Evolutionary conservation across 2,888 invertebrate species (phyloP).

Genomic region (Drosophila fulvimacula): DNA sequence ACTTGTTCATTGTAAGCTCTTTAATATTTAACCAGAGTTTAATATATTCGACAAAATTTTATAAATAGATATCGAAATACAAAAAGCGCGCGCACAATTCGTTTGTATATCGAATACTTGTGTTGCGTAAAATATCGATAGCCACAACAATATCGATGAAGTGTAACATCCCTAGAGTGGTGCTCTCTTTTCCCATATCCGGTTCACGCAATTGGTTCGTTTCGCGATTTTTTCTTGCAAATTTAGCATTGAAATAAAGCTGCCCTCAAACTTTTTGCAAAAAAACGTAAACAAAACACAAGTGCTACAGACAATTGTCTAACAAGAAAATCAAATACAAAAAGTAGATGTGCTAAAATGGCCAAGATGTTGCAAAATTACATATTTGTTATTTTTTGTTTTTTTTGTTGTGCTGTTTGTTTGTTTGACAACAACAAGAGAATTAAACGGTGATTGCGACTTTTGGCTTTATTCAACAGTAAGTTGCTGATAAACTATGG

Average conservation of each 20-base stretch:
- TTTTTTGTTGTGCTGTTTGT: constrained; percentile 37
- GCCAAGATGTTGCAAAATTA: constrained; percentile 56
- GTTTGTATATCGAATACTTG: neutral
- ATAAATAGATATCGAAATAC: neutral
- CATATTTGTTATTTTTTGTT: constrained; percentile 40
- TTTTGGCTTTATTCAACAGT: constrained; percentile 36
- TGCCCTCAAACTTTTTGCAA: constrained; percentile 43
- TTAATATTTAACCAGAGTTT: neutral
- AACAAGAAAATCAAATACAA: neutral
- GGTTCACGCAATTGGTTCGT: constrained; percentile 82
- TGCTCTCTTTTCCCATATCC: constrained; percentile 83
- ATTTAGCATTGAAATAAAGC: constrained; percentile 46
- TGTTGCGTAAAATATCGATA: constrained; percentile 21
- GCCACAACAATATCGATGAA: constrained; percentile 26
- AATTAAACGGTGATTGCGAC: constrained; percentile 14
- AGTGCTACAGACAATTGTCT: constrained; percentile 19
- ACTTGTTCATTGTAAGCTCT: neutral
- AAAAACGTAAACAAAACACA: constrained; percentile 53
- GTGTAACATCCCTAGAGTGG: constrained; percentile 19
- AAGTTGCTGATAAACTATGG: constrained; percentile 88
- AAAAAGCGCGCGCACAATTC: neutral
- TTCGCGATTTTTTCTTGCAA: constrained; percentile 63
- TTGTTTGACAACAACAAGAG: constrained; percentile 25
- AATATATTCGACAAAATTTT: neutral
- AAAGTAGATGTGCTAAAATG: constrained; percentile 20